These are phyloP conservation scores for Hydrolagus colliei DNA, from an alignment of 2,797 vertebrate genomes.

Conservation along the genomic window DNA sequence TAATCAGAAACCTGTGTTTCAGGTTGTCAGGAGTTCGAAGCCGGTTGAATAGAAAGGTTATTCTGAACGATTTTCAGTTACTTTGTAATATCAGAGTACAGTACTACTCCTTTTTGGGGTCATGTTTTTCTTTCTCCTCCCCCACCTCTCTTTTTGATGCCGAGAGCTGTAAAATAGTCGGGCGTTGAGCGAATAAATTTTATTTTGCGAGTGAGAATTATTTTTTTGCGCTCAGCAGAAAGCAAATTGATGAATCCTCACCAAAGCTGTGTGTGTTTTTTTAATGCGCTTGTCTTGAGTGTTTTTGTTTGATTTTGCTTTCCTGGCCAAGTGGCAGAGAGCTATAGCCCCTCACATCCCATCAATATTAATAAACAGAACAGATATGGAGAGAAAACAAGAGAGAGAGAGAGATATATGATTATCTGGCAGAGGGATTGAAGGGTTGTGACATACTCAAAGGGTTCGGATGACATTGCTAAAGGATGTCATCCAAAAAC, in stretches of 20 bases:
- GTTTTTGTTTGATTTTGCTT: too few relatives aligned
- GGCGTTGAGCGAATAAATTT: not conserved
- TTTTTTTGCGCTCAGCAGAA: not conserved
- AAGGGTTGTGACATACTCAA: too few relatives aligned
- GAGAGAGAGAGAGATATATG: too few relatives aligned
- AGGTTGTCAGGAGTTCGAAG: constrained; percentile 3
- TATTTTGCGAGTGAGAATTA: not conserved
- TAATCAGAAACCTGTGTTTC: not conserved
- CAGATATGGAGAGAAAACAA: too few relatives aligned
- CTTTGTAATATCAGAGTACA: not conserved
- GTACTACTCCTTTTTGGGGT: not conserved
- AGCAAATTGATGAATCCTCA: constrained; percentile 4
- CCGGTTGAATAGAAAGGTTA: not conserved
- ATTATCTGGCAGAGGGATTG: too few relatives aligned
- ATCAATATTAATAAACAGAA: too few relatives aligned
- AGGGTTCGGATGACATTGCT: too few relatives aligned
- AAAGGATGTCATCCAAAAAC: too few relatives aligned
- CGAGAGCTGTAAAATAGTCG: not conserved
- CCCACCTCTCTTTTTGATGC: not conserved
- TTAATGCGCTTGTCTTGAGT: too few relatives aligned
- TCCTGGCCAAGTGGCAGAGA: too few relatives aligned
- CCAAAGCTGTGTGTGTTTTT: not conserved
- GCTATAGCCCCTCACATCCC: too few relatives aligned
- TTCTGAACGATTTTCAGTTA: not conserved
- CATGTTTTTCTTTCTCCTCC: too few relatives aligned